Evolutionary conservation across 1,140 invertebrate genomes (phyloP), one percentile per base, ranked within the genome.

Genomic region (Thereuonema tuberculata): DNA sequence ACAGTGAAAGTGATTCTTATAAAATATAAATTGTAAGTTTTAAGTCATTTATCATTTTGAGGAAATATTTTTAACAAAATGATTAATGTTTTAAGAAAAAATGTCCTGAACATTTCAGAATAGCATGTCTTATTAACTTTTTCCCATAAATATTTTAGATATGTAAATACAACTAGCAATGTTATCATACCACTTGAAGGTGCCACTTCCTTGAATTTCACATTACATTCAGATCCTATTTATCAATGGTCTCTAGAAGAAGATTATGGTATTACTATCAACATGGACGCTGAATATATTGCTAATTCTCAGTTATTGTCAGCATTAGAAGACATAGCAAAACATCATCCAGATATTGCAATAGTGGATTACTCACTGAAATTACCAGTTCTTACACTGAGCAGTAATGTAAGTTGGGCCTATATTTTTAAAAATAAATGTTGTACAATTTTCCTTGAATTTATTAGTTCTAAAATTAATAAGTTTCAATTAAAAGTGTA

Each of bases 171-270:
- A 23, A 82, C 79, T 0, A 74, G 79, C 59, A 75, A 72, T 60
- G 75, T 89, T 12, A 76, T 71, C 1, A 81, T 94, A 1, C 82
- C 83, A 1, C 67, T 70, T 12, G 70, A 74, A n/a, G 80, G 78
- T 14, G 80, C 80, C 20, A 71, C 80, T 31, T 76, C 75, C 46
- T 65, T 88, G 23, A 91, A 94, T 72, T 87, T 94, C 65, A 87
- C 82, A 0, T 74, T 96, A 17, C 82, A 84, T 77, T 77, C 81
- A 49, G 81, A 86, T 67, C 82, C 88, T 69, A 78, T 83, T 0
- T 72, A 81, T 56, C 81, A 84, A 64, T 95, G 91, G 91, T 85
- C 85, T 0, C 78, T 79, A 14, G 78, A 81, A 3, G 78, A 86
- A 67, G 87, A 91, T 72, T 91, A 84, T 72, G 78, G 77, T 54